Evolutionary conservation across 2,797 vertebrate species (phyloP), one percentile per base, ranked within the genome.

Genomic region (Loris lydekkerianus): DNA sequence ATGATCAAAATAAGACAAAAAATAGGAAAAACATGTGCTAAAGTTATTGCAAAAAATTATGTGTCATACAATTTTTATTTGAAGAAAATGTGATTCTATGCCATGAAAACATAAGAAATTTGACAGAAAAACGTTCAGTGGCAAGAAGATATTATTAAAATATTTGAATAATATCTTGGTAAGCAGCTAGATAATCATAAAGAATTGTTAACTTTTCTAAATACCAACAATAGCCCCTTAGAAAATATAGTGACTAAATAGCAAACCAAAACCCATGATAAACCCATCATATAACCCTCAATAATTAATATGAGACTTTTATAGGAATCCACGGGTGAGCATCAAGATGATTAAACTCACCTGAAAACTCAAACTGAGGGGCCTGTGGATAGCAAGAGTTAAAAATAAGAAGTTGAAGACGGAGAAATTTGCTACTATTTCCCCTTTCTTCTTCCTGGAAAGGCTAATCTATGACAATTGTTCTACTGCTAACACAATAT

Each of bases 141-240:
- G 13, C 91, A 34, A 72, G 49, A 77, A 70, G 40, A 20, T 89
- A 67, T 46, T 70, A 86, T 78, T 67, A 82, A 25, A 82, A 34
- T 60, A 65, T 78, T 67, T 85, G 29, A 82, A 34, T 60, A 65
- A 37, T 73, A 77, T 31, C 31, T 77, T 91, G 49, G 72, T 72
- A 84, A 87, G 34, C 3, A 49, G n/a, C 18, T 25, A 83, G 25
- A 46, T 23, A 72, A 61, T 93, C 76, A 93, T 67, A 58, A 93
- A 78, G 27, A 93, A 60, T 67, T 10, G 84, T 63, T 93, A n/a
- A 75, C n/a, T 81, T 94, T 91, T 93, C 17, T 10, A 87, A 88
- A 87, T 63, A 20, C 5, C 29, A 81, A n/a, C 18, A 56, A 3
- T 15, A 58, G 37, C 15, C 61, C 73, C 10, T 72, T 89, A 43